These are phyloP conservation scores for Limnodromus scolopaceus DNA, from an alignment of 2,797 vertebrate genomes.

Conservation along the genomic window DNA sequence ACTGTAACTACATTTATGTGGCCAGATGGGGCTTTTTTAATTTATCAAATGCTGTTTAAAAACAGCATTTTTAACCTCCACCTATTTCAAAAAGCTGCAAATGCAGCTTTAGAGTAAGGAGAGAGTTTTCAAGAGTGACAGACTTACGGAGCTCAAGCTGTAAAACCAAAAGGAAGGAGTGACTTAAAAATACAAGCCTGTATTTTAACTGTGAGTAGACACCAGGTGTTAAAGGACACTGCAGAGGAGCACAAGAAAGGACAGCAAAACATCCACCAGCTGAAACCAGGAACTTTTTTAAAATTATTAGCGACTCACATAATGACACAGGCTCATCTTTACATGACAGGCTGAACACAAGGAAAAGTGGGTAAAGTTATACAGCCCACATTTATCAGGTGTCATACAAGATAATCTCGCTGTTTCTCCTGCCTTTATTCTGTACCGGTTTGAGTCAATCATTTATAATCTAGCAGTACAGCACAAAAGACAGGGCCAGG, in stretches of 20 bases:
- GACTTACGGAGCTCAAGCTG: neutral
- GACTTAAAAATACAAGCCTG: neutral
- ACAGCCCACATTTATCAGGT: neutral
- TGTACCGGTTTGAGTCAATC: neutral
- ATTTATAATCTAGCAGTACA: neutral
- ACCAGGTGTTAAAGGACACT: neutral
- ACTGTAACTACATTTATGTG: fast-evolving
- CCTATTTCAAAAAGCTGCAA: neutral
- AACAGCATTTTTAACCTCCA: no score
- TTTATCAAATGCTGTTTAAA: neutral
- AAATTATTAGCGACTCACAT: neutral
- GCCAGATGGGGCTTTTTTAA: neutral
- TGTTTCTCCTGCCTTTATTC: neutral
- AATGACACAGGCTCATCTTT: fast-evolving
- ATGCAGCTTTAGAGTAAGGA: neutral
- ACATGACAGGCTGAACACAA: neutral
- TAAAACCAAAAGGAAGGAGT: neutral
- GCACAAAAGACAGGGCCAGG: neutral
- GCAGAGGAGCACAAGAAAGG: neutral
- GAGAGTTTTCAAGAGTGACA: neutral
- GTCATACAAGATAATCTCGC: neutral
- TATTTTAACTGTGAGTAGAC: neutral
- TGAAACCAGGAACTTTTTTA: fast-evolving
- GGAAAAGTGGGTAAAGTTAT: neutral
- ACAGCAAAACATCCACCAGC: neutral